A percentile compares a stretch with the other conserved stretches of the same genome.
Evolutionary conservation across 2,113 vertebrate species (phyloP).

Genomic region (Gadus chalcogrammus): DNA sequence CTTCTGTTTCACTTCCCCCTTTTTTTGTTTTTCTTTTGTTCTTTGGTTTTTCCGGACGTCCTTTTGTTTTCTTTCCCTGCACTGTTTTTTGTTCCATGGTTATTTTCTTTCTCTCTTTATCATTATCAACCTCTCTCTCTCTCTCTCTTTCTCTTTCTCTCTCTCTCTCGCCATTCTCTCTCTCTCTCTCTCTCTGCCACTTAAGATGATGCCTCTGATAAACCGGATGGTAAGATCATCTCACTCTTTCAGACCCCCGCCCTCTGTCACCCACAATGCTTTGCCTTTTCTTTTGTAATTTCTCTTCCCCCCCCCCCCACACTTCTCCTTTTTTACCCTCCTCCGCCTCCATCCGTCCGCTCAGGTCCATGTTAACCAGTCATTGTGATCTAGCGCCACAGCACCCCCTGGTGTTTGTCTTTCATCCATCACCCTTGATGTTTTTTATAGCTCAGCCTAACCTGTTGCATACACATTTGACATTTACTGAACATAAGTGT

Average conservation of each 20-base stretch:
- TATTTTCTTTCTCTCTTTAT: conserved; percentile 60
- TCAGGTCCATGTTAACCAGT: conserved; percentile 31
- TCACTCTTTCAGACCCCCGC: conserved; percentile 39
- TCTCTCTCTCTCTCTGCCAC: conserved; percentile 72
- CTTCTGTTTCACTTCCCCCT: conserved; percentile 21
- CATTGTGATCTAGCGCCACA: conserved; percentile 33
- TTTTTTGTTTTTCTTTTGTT: conserved; percentile 64
- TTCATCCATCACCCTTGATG: conserved; percentile 15
- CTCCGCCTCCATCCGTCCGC: conserved; percentile 19
- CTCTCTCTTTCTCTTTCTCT: conserved; percentile 55
- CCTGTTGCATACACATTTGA: no score
- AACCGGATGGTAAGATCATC: conserved; percentile 95
- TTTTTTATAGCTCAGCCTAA: no score
- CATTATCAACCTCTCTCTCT: conserved; percentile 51
- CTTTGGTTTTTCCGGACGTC: conserved; percentile 51
- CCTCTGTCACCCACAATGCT: conserved; percentile 20
- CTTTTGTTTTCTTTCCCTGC: conserved; percentile 59
- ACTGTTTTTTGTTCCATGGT: conserved; percentile 65
- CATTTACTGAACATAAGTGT: no score
- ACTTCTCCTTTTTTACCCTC: conserved; percentile 25
- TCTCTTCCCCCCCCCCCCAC: neutral
- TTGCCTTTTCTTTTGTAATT: conserved; percentile 2
- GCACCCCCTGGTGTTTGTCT: conserved; percentile 50
- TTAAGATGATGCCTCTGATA: conserved; percentile 98
- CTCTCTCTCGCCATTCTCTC: conserved; percentile 51